These are phyloP conservation scores for Mycalesis mineus DNA, from an alignment of 2,888 invertebrate genomes.

Conservation along the genomic window DNA sequence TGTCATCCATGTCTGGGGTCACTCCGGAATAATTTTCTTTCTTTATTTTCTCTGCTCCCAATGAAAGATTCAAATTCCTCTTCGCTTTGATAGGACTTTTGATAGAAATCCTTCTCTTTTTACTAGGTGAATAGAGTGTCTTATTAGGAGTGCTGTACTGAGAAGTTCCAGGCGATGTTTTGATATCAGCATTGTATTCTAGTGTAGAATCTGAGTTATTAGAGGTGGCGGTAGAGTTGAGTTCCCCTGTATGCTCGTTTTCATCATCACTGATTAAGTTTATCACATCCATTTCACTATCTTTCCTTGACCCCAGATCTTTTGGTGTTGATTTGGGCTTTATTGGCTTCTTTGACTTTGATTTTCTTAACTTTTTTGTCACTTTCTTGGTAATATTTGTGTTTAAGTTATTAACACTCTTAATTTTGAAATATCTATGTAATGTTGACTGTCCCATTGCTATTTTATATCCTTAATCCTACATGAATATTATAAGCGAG, in stretches of 20 bases:
- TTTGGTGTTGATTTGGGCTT: conserved; percentile 35
- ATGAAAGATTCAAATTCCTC: conserved; percentile 41
- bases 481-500: background rate
- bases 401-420: background rate
- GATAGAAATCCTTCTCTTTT: conserved; percentile 45
- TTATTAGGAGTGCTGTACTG: conserved; percentile 32
- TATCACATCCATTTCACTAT: conserved; percentile 33
- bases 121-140: conserved; percentile 57
- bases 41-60: conserved; percentile 22
- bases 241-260: background rate
- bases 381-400: conserved; percentile 27
- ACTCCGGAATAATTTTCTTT: conserved; percentile 33
- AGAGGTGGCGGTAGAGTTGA: background rate
- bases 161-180: conserved; percentile 15
- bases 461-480: conserved; percentile 8
- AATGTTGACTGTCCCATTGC: conserved; percentile 28
- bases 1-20: conserved; percentile 52
- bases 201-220: conserved; percentile 34
- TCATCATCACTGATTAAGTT: conserved; percentile 51
- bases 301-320: too few relatives aligned
- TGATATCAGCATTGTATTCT: conserved; percentile 37
- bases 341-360: conserved; percentile 35
- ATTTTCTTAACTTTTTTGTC: conserved; percentile 39
- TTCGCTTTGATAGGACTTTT: conserved; percentile 41
- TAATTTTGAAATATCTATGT: background rate